Evolutionary conservation across 2,113 vertebrate species (phyloP), one percentile per base, ranked within the genome.

Genomic region (Apodemus sylvaticus): DNA sequence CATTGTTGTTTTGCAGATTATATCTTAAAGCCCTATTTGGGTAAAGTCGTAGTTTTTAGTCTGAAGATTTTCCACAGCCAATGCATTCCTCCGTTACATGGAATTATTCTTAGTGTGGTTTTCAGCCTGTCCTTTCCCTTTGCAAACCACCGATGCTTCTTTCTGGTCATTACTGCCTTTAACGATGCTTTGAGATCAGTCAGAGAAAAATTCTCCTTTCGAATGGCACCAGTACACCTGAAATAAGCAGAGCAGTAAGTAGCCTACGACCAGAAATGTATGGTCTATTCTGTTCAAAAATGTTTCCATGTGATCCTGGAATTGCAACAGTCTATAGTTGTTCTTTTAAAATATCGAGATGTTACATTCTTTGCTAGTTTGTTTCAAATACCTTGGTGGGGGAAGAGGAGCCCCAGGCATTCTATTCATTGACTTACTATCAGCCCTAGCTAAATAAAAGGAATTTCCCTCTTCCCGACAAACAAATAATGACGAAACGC

Each of bases 71-170:
- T 83, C 45, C n/a, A 74, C 60, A 31, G 7, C 88, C 51, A 93
- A 64, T 8, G 85, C 76, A 48, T 3, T 58, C 68, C n/a, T 86
- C 36, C 12, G 0, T 86, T 86, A 58, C 68, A 70, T 13, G 29
- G 39, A 79, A n/a, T 90, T 86, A 24, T 31, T 94, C 94, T 93
- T 92, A 39, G 79, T 87, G 82, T 48, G 68, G 31, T 14, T 90
- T 48, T 90, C 2, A 51, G n/a, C 58, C 26, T 68, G 17, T 82
- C 31, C 45, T 95, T 82, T 92, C n/a, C 42, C 3, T 77, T 53
- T 95, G 31, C 71, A 79, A 94, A 70, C 62, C 42, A 3, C n/a
- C 22, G 22, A 53, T 34, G 34, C 66, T 90, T 82, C 34, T 45
- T 71, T 88, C 20, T 94, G 29, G 91, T 79, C 34, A 34, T 58